phyloP scores from a whole-genome alignment of 2,113 vertebrate species.

The Neotoma lepida region DNA sequence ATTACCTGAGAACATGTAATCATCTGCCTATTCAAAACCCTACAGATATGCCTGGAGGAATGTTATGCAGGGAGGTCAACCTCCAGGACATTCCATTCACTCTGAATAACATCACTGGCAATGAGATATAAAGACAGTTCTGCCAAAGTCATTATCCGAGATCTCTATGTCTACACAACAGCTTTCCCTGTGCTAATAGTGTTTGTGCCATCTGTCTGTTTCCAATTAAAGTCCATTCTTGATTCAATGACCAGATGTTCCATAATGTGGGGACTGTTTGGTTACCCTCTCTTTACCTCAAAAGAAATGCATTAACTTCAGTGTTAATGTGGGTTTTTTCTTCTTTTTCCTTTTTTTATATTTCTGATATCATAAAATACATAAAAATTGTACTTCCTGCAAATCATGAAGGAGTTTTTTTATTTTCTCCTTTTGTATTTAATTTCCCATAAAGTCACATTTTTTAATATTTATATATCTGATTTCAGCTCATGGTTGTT shows the following conservation, averaged over 20 bases:
- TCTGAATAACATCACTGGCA: conserved; percentile 50
- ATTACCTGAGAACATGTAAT: neutral
- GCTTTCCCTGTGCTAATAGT: conserved; percentile 72
- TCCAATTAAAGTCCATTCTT: conserved; percentile 75
- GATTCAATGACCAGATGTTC: conserved; percentile 75
- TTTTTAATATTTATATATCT: conserved; percentile 31
- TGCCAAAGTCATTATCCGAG: conserved; percentile 71
- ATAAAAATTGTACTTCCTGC: neutral
- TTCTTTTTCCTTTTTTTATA: neutral
- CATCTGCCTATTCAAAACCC: conserved; percentile 7
- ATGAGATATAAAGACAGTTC: conserved; percentile 17
- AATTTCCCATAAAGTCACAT: neutral
- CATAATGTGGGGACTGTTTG: conserved; percentile 32
- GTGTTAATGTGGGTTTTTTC: neutral
- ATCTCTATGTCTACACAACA: conserved; percentile 60
- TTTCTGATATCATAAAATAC: neutral
- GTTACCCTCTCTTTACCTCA: conserved; percentile 42
- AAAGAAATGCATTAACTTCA: conserved; percentile 20
- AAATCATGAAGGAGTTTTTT: conserved; percentile 9
- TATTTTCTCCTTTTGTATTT: conserved; percentile 20
- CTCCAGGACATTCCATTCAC: conserved; percentile 15
- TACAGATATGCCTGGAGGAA: neutral
- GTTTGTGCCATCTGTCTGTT: conserved; percentile 76
- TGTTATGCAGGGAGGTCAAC: neutral
- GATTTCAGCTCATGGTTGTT: neutral